A percentile compares a stretch with the other conserved stretches of the same genome.
Evolutionary conservation across 2,888 invertebrate genomes (phyloP).

Genomic region (Thyatira batis): DNA sequence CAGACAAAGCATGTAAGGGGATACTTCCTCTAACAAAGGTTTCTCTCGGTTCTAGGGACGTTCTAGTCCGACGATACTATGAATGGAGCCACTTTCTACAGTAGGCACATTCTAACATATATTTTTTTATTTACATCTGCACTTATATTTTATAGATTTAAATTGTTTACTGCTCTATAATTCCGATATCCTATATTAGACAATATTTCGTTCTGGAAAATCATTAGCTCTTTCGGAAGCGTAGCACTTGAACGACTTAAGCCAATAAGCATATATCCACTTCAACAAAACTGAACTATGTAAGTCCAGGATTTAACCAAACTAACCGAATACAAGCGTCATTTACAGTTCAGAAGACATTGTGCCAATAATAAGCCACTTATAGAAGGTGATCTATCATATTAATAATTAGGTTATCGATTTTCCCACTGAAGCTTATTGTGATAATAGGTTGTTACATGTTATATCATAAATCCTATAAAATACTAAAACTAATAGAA

Average conservation of each 20-base stretch:
- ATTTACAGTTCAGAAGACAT: not conserved
- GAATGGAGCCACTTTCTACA: slow-evolving; percentile 40
- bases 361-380: too few species aligned
- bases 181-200: too few species aligned
- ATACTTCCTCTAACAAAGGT: slow-evolving; percentile 78
- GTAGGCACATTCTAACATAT: slow-evolving; percentile 19
- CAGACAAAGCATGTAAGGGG: slow-evolving; percentile 75
- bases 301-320: not conserved
- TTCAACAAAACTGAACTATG: not conserved
- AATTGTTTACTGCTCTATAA: too few species aligned
- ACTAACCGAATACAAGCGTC: not conserved
- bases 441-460: too few species aligned
- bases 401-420: not conserved
- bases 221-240: not conserved
- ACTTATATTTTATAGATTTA: too few species aligned
- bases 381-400: too few species aligned
- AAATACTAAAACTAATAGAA: not conserved
- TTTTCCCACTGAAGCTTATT: not conserved
- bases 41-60: slow-evolving; percentile 59
- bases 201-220: too few species aligned
- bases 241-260: too few species aligned
- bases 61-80: slow-evolving; percentile 45
- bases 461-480: not conserved
- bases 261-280: too few species aligned
- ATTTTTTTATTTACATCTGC: not conserved